Evolutionary conservation across 2,113 vertebrate genomes (phyloP), one percentile per base, ranked within the genome.

Genomic region (Nipponia nippon): DNA sequence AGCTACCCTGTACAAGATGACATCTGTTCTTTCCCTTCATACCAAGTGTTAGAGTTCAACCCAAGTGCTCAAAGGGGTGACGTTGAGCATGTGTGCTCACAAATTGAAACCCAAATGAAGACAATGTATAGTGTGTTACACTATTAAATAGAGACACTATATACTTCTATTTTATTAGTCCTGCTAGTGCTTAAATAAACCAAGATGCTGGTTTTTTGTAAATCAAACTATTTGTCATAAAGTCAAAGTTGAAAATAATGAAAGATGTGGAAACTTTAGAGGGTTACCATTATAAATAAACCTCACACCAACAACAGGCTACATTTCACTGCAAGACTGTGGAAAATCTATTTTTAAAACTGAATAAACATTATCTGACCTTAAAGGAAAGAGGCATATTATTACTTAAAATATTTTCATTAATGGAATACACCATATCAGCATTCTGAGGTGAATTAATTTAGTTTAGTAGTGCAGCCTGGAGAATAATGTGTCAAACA

Each of bases 361-460:
- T 49, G 71, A 56, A 87, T 83, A 89, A 93, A 90, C 44, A 50
- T 71, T 88, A 55, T 83, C 26, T n/a, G 18, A 23, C 18, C 30
- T 52, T 91, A 83, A 89, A 73, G 20, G 32, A 76, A 92, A 80
- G 32, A 87, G 5, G 18, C 6, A 16, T 88, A 85, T 77, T 86
- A 73, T 95, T 96, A 87, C 40, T 89, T 91, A 73, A 89, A 97
- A 86, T 89, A 93, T 93, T 94, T 95, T 73, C 16, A 34, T 27
- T 56, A 49, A 77, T 2, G 0, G 40, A 95, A 93, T 83, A 72
- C 18, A 38, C 16, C 5, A 26, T 80, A 96, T 65, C 93, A 92
- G 26, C 62, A 61, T 86, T 94, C 71, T 65, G 62, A 89, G 23
- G 23, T 93, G 34, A 93, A 93, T 91, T 89, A 65, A 52, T 86